Percentiles rank a stretch among this genome's conserved stretches.
Conservation (phyloP, 1,140 invertebrate species). For the Glossosoma conforme region DNA sequence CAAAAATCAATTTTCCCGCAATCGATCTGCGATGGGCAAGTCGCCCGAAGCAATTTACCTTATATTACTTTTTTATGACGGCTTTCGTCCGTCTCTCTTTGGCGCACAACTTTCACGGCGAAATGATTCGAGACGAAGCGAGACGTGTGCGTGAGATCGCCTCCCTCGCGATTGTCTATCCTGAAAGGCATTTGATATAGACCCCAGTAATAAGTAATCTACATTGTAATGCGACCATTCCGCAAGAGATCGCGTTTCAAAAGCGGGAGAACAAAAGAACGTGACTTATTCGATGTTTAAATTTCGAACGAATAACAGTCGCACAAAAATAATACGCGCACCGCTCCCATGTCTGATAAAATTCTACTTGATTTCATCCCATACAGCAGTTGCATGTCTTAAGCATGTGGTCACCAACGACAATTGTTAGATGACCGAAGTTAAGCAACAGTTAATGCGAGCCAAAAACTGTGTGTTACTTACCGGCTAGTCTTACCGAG, state of each 20-base stretch:
- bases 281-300: too few species aligned
- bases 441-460: too few species aligned
- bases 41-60: conserved; percentile 30
- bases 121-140: background rate
- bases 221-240: conserved; percentile 30
- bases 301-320: too few species aligned
- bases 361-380: too few species aligned
- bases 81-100: conserved; percentile 9
- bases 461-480: too few species aligned
- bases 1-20: conserved; percentile 25
- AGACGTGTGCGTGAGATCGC: conserved; percentile 1
- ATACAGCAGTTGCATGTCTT: too few species aligned
- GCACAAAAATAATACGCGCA: too few species aligned
- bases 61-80: conserved; percentile 33
- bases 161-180: conserved; percentile 4
- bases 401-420: too few species aligned
- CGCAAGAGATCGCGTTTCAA: conserved; percentile 18
- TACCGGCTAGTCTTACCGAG: too few species aligned
- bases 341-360: too few species aligned
- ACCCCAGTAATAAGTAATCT: conserved; percentile 26
- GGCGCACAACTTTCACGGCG: background rate
- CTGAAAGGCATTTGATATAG: conserved; percentile 11
- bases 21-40: conserved; percentile 30
- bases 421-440: too few species aligned
- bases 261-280: too few species aligned